Base-by-base conservation (phyloP, 2,113 vertebrate species). In the Pangasianodon hypophthalmus region DNA sequence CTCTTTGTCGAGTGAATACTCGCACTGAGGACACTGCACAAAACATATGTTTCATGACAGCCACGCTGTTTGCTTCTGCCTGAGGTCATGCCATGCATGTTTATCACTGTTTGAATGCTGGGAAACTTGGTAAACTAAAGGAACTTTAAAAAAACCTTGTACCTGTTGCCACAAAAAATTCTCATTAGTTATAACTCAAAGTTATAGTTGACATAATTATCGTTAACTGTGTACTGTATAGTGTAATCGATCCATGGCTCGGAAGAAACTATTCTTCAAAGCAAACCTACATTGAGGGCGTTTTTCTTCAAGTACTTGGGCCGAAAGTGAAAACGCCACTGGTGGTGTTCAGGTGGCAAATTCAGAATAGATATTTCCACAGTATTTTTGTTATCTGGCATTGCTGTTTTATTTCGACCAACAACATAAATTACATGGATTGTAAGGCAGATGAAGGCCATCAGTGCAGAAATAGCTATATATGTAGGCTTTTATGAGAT, bases 381-480 rank as follows among this genome's bases (percentile, higher is more conserved):
- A 13, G 5, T 71, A 0, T 37, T 32, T 4, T 6, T 46, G 21
- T 10, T 37, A 7, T 48, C 86, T 14, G 26, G 37, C 16, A 80
- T n/a, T n/a, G 18, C 48, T 24, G 37, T 37, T 56, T 79, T 77
- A 46, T 64, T 67, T 69, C 32, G 41, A 85, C 41, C 48, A 67
- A 26, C n/a, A 44, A 58, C 41, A 48, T 69, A 62, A 82, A 60
- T 13, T 1, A 32, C 73, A 32, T 26, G 48, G 50, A 56, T 84
- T 86, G 46, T 37, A n/a, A 50, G 29, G 44, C 16, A 48, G 18
- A 46, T 48, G 75, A 88, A 88, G 87, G 75, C 46, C 73, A 62
- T 3, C 0, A 56, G 48, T 46, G 44, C 26, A 48, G 62, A 26
- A 44, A 54, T 21, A 19, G 18, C 19, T 44, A 29, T 50, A 13